Base-by-base conservation (phyloP, 2,888 invertebrate species). In the Gymnoscelis rufifasciata region DNA sequence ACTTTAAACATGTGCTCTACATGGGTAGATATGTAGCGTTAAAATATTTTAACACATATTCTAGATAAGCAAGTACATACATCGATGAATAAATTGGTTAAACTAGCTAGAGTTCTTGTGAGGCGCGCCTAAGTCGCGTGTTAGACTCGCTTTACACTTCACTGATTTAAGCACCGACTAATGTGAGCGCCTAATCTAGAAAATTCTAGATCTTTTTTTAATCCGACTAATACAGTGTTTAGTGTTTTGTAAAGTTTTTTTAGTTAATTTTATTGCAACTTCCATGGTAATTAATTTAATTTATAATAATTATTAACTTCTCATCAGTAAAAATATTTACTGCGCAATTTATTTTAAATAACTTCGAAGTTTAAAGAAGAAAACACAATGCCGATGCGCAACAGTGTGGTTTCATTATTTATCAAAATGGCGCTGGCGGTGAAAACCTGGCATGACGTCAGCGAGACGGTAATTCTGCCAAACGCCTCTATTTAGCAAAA, bases 341-440 rank as follows among this genome's bases (percentile, higher is more conserved):
- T n/a, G n/a, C n/a, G n/a, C n/a, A n/a, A n/a, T n/a, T n/a, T n/a
- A n/a, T n/a, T n/a, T n/a, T n/a, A n/a, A n/a, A n/a, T n/a, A 19
- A 19, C 19, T 3, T 2, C 2, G 2, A 19, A 19, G 5, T 19
- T 5, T 19, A 19, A 2, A 19, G 19, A 19, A 39, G 39, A 38
- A 44, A 51, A 24, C 10, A 15, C n/a, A 10, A 35, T 19, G 15
- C 36, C 36, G n/a, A 51, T 49, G 52, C 48, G 50, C 55, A 50
- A 45, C 51, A 54, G 52, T 33, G 44, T 47, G 44, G 35, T 35
- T 35, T 35, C 35, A 51, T 28, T 47, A 51, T 59, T 66, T 64
- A 68, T 64, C 75, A 80, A 79, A 78, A 81, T 79, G 79, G 77
- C 78, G 75, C 19, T 5, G 19, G 19, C 19, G n/a, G 74, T 70